A percentile compares a stretch with the other conserved stretches of the same genome.
phyloP scores from a whole-genome alignment of 2,113 vertebrate genomes.

The Plecotus auritus region DNA sequence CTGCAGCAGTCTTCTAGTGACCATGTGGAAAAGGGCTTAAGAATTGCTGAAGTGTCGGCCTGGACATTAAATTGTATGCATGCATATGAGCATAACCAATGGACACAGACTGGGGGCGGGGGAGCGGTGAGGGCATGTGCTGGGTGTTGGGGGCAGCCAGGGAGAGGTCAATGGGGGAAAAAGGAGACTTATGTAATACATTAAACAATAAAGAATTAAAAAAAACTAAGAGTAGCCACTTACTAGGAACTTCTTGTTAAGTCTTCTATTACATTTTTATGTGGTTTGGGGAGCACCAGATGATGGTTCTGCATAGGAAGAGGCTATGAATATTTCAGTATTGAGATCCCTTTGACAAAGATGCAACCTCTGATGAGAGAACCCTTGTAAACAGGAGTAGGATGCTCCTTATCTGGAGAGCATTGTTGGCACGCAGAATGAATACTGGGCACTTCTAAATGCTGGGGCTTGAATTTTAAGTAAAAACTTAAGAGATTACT shows the following conservation, averaged over 20 bases:
- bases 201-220: too few relatives aligned
- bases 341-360: not conserved
- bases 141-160: too few relatives aligned
- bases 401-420: not conserved
- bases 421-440: not conserved
- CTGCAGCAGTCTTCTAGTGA: not conserved
- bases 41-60: not conserved
- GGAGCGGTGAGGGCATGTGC: too few relatives aligned
- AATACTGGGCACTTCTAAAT: not conserved
- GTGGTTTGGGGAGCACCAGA: not conserved
- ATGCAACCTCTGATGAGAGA: not conserved
- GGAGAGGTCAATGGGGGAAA: too few relatives aligned
- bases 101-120: too few relatives aligned
- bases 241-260: not conserved
- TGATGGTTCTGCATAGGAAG: not conserved
- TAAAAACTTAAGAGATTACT: not conserved
- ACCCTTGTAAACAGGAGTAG: not conserved
- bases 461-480: not conserved
- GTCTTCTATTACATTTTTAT: conserved; percentile 7
- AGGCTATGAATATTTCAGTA: not conserved
- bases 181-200: too few relatives aligned
- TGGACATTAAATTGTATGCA: not conserved
- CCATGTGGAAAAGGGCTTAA: not conserved
- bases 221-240: not conserved
- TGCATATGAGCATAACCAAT: too few relatives aligned